Base-by-base conservation (phyloP, 2,113 vertebrate genomes). In the Rhabdomys dilectus region DNA sequence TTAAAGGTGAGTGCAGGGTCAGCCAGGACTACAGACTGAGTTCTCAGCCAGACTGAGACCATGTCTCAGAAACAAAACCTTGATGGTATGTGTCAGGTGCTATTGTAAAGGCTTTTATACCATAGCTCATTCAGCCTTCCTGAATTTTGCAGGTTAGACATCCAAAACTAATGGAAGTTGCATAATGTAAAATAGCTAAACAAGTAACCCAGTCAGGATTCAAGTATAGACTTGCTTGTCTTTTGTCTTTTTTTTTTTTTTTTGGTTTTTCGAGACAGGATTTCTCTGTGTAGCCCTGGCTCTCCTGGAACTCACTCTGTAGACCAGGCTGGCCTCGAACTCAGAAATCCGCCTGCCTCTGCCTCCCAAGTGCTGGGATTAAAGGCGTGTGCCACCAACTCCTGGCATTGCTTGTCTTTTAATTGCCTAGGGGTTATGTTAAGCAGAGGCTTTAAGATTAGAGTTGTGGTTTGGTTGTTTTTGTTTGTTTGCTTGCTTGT, bases 401-500 rank as follows among this genome's bases (percentile, higher is more conserved):
- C n/a, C n/a, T n/a, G n/a, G n/a, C n/a, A n/a, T 0, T 51, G 22
- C 39, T n/a, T 19, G n/a, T 84, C 78, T 24, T 42, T n/a, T 75
- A 51, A 42, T n/a, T 17, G 58, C 58, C 77, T 3, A 87, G 94
- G 19, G 76, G 36, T 4, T 26, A 5, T 70, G 53, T 51, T 45
- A 42, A 78, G 68, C 29, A 51, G 31, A 60, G 42, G 13, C 75
- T 88, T 91, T 89, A 68, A 29, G 36, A 85, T 85, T 60, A 89
- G 22, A 53, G 31, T 19, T 45, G 81, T 19, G 81, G 39, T 34
- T 68, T 68, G 31, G 12, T 34, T 68, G 66, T 34, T 68, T 68
- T 62, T 21, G 21, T 7, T 62, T 90, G 12, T 88, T 77, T 95
- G 68, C 66, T 77, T 95, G 68, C 60, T 91, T 56, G 48, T 94